Evolutionary conservation across 2,888 invertebrate genomes (phyloP), one percentile per base, ranked within the genome.

Genomic region (Caenorhabditis japonica): DNA sequence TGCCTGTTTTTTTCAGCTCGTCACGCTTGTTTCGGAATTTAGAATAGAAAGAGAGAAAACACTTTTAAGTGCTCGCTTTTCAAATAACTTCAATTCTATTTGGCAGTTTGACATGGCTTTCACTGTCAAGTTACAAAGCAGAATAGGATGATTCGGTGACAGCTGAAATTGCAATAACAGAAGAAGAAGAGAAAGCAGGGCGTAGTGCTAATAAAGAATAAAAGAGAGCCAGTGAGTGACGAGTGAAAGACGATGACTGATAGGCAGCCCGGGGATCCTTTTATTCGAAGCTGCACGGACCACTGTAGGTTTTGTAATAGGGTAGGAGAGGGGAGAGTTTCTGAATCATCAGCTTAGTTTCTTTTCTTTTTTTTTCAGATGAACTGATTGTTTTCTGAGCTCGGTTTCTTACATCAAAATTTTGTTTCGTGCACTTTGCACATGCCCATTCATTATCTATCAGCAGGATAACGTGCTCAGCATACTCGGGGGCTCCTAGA

Each of bases 111-210:
- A 66, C 66, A 51, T 66, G 34, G 41, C 39, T 13, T 59, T 39
- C 44, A 60, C 69, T 69, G 69, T 69, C 69, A 56, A 44, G 19
- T 38, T 34, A 34, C 17, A 68, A 49, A 60, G 47, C 52, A 68
- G 68, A 69, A 69, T 62, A 52, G 58, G 43, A 64, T 72, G 71
- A 44, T 58, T 59, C 33, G 64, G 49, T 71, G 72, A 72, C 72
- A 72, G 64, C 64, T 59, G 64, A 72, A 72, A 72, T 72, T 72
- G 66, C 66, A 73, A 73, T 66, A 56, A 73, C 60, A 73, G 43
- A 61, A 61, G 56, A 49, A 46, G 39, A 60, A 27, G 39, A 53
- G 60, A 33, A 53, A 36, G 44, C 55, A 53, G 69, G 39, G 69
- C 53, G 62, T 41, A 55, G 43, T 21, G 46, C 53, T 46, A 73